Conservation (phyloP, 2,113 vertebrate species). For the Pseudopipra pipra region DNA sequence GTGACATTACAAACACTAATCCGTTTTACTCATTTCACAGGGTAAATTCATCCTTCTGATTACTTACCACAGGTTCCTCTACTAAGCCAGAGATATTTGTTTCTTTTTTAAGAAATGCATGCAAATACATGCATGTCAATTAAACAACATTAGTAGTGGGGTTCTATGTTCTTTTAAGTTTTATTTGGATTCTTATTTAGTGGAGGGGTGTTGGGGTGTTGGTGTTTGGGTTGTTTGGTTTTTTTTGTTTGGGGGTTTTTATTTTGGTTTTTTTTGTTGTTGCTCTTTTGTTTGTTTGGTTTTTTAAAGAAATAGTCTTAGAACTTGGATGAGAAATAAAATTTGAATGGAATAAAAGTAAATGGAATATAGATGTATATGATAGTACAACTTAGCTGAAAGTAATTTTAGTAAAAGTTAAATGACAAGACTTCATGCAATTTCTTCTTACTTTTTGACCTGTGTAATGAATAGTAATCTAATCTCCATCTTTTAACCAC, state of each 20-base stretch:
- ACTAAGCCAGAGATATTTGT: background rate
- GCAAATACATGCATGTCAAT: rapidly evolving
- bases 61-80: background rate
- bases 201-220: rapidly evolving
- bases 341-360: background rate
- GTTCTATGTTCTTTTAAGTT: background rate
- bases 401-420: background rate
- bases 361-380: background rate
- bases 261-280: background rate
- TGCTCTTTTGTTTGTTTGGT: rapidly evolving
- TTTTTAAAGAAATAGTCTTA: background rate
- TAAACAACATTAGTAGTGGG: background rate
- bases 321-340: background rate
- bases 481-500: background rate
- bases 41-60: background rate
- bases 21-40: background rate
- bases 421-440: background rate
- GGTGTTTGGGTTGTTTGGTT: too few species aligned
- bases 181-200: background rate
- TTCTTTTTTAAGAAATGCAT: background rate
- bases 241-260: background rate
- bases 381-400: background rate
- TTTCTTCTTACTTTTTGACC: background rate
- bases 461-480: background rate
- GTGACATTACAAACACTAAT: background rate